These are phyloP conservation scores for Boloria euphrosyne DNA, from an alignment of 2,888 invertebrate genomes.

Conservation along the genomic window DNA sequence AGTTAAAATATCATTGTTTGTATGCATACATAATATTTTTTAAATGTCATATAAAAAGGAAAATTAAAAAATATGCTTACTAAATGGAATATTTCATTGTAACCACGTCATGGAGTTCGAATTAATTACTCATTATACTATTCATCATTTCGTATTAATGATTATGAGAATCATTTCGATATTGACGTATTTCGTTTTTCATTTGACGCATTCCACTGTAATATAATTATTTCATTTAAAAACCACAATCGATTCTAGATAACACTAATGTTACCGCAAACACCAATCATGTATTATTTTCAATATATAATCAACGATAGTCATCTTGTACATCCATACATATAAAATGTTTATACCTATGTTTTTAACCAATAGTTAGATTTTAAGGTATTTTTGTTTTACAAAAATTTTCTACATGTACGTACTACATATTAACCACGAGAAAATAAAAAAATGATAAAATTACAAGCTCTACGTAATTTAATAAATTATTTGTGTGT, in stretches of 20 bases:
- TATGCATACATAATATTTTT: too few species aligned
- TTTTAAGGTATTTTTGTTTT: too few species aligned
- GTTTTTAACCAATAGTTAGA: too few species aligned
- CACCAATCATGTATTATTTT: neutral
- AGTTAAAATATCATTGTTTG: too few species aligned
- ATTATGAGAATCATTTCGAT: slow-evolving; percentile 8
- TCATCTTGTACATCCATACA: neutral
- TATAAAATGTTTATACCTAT: too few species aligned
- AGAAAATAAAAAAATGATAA: too few species aligned
- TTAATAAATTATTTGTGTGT: slow-evolving; percentile 7
- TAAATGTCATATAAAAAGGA: too few species aligned
- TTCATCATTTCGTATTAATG: slow-evolving; percentile 15
- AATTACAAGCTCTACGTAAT: neutral
- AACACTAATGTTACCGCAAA: neutral
- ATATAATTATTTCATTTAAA: slow-evolving; percentile 4
- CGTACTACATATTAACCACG: too few species aligned
- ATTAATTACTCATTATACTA: slow-evolving; percentile 13
- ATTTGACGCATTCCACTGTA: slow-evolving; percentile 16
- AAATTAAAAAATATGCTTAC: too few species aligned
- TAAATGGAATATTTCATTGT: too few species aligned
- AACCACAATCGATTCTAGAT: slow-evolving; percentile 5
- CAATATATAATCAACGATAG: neutral
- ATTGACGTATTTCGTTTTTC: slow-evolving; percentile 10
- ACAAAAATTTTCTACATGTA: too few species aligned
- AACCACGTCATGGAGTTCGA: neutral